Evolutionary conservation across 2,888 invertebrate species (phyloP).

Genomic region (Lochmaea capreae): DNA sequence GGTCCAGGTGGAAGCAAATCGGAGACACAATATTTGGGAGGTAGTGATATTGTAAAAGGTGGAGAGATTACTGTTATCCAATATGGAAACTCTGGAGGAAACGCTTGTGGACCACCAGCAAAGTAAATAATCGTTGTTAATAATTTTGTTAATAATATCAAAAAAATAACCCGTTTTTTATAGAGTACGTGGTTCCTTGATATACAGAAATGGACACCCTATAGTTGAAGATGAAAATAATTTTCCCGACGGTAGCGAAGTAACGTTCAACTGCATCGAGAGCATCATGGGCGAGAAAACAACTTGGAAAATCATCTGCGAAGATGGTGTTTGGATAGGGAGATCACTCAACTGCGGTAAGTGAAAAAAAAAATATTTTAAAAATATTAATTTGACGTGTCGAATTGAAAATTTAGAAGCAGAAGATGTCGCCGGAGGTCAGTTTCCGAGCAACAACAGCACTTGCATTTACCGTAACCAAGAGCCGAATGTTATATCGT

Average conservation of each 20-base stretch:
- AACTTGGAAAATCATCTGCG: slow-evolving; percentile 87
- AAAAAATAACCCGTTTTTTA: background rate
- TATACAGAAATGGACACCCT: slow-evolving; percentile 79
- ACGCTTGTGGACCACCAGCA: slow-evolving; percentile 75
- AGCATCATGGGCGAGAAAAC: slow-evolving; percentile 85
- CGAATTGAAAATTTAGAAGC: slow-evolving; percentile 51
- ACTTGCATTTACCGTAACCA: slow-evolving; percentile 82
- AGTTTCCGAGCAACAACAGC: slow-evolving; percentile 69
- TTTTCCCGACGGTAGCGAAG: slow-evolving; percentile 85
- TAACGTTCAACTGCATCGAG: slow-evolving; percentile 85
- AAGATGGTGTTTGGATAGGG: slow-evolving; percentile 87
- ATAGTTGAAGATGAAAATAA: slow-evolving; percentile 74
- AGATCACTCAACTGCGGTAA: slow-evolving; percentile 83
- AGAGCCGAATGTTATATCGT: slow-evolving; percentile 83
- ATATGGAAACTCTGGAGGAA: slow-evolving; percentile 59
- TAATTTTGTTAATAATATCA: background rate
- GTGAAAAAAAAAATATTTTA: slow-evolving; percentile 47
- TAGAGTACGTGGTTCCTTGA: slow-evolving; percentile 81
- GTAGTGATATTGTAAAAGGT: slow-evolving; percentile 65
- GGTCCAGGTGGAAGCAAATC: slow-evolving; percentile 57
- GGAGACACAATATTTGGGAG: slow-evolving; percentile 64
- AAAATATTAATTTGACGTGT: background rate
- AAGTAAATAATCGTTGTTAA: slow-evolving; percentile 66
- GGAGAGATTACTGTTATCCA: slow-evolving; percentile 73
- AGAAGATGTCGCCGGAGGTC: slow-evolving; percentile 57